phyloP scores from a whole-genome alignment of 2,797 vertebrate genomes.

The Thalassophryne amazonica region DNA sequence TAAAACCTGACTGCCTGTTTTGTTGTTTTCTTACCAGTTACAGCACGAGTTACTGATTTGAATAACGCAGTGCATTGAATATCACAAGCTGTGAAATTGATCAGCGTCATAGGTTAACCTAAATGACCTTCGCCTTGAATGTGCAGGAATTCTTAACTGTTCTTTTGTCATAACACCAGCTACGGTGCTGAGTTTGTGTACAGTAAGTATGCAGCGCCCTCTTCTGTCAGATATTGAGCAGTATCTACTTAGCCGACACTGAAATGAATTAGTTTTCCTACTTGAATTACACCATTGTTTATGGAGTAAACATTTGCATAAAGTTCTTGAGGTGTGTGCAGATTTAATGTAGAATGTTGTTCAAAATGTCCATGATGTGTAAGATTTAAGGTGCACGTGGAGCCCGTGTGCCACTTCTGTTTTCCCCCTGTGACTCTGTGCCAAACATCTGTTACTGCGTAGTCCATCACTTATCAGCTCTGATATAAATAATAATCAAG shows the following conservation, averaged over 20 bases:
- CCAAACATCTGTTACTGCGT: constrained; percentile 60
- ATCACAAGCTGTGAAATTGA: not conserved
- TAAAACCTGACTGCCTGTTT: constrained; percentile 5
- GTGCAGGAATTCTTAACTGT: too few relatives aligned
- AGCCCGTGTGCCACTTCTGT: constrained; percentile 7
- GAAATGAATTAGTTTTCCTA: not conserved
- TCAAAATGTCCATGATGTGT: constrained; percentile 11
- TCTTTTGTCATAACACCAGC: constrained; percentile 4
- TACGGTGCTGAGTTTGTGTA: not conserved
- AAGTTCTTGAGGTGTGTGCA: not conserved
- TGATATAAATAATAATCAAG: constrained; percentile 45
- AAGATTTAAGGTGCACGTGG: constrained; percentile 27
- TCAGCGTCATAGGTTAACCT: constrained; percentile 17
- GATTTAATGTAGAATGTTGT: constrained; percentile 1
- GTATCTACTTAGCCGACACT: not conserved
- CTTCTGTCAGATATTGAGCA: constrained; percentile 46
- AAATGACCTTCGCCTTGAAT: constrained; percentile 12
- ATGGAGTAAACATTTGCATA: not conserved
- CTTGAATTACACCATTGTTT: constrained; percentile 8
- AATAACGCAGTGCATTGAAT: not conserved
- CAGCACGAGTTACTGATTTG: not conserved
- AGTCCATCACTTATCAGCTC: constrained; percentile 39
- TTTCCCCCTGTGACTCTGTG: constrained; percentile 14
- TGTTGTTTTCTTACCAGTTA: not conserved
- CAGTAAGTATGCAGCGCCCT: constrained; percentile 48